A percentile compares a stretch with the other conserved stretches of the same genome.
Evolutionary conservation across 2,888 invertebrate species (phyloP).

Genomic region (Proisotoma minuta): DNA sequence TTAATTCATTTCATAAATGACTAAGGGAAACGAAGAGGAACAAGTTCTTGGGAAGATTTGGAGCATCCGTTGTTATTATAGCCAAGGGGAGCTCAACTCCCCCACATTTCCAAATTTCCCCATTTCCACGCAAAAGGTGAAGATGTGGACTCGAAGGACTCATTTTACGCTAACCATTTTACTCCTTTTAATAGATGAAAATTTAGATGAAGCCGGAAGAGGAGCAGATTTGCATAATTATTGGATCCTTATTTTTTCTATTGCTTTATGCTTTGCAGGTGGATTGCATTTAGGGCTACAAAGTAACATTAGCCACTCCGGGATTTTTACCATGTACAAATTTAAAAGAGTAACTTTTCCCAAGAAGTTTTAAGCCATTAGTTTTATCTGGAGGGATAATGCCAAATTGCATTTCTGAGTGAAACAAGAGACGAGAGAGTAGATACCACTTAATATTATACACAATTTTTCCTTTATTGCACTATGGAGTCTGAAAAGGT

Average conservation of each 20-base stretch:
- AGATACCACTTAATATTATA: neutral
- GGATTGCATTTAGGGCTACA: neutral
- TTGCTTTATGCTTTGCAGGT: constrained; percentile 5
- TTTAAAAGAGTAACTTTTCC: neutral
- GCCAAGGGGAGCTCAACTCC: neutral
- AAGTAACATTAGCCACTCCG: neutral
- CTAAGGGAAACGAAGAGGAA: no score
- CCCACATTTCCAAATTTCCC: no score
- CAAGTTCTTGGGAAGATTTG: no score
- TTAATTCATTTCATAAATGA: no score
- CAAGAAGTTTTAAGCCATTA: constrained; percentile 26
- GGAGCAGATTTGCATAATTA: constrained; percentile 41
- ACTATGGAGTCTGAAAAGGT: neutral
- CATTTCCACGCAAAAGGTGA: neutral
- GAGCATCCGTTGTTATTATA: no score
- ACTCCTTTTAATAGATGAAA: constrained; percentile 21
- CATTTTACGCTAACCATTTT: constrained; percentile 5
- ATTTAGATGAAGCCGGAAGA: constrained; percentile 33
- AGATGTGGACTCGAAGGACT: neutral
- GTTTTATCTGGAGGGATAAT: constrained; percentile 32
- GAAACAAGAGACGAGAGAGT: neutral
- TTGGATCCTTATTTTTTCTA: constrained; percentile 30
- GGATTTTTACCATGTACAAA: neutral
- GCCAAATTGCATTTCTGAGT: constrained; percentile 22
- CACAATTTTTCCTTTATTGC: neutral